Evolutionary conservation across 2,113 vertebrate genomes (phyloP), one percentile per base, ranked within the genome.

Genomic region (Leptocoma aspasia): DNA sequence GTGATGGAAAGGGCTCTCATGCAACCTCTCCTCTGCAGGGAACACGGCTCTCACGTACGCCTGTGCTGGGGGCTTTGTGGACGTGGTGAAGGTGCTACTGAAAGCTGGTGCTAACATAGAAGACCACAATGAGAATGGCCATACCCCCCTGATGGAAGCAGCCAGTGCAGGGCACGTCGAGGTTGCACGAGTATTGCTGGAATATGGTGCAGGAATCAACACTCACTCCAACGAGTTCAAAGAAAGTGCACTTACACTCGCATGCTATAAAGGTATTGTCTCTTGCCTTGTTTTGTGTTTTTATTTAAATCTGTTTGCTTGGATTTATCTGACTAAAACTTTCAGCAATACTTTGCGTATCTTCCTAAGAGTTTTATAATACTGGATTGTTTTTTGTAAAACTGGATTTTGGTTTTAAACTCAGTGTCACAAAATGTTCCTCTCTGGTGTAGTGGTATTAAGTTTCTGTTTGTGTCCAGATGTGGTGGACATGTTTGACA

Each of bases 181-280:
- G 94, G 99, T 99, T 89, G 99, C 99, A 75, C 98, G 99, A 97
- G 98, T 99, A 77, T 99, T 99, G 76, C 98, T 99, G 96, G 99
- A 99, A 97, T 99, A 99, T 45, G 99, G 99, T 79, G 99, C 99
- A 84, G 99, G 99, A 97, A 99, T 99, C 98, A 99, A 99, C 97
- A 99, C 99, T 94, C 99, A 99, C 97, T 99, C 99, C 97, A 99
- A 99, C 15, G 99, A 99, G 98, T 99, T 99, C 97, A 99, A 99
- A 97, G 99, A 99, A 98, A 99, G 99, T 95, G 99, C 99, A 61
- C 99, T 99, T 97, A 99, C 99, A 31, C 98, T 99, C 78, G 99
- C 99, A 56, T 99, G 99, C 97, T 99, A 99, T 91, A 99, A 99
- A 99, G 99, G 99, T 99, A 98, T 61, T 49, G 45, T 79, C 53